phyloP scores from a whole-genome alignment of 2,888 invertebrate species.

The Lepidochrysops patricia region DNA sequence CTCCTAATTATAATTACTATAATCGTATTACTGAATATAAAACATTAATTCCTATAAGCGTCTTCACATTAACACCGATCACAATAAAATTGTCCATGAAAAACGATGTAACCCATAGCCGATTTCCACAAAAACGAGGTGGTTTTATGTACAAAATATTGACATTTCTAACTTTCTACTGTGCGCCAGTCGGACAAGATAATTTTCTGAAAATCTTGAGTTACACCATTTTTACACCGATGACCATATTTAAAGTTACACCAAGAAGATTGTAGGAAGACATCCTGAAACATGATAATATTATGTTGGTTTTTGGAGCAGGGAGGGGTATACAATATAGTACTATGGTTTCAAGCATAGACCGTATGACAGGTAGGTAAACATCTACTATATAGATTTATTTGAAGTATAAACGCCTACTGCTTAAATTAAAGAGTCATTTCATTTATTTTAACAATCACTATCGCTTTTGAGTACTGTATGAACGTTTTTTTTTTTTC shows the following conservation, averaged over 20 bases:
- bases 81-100: constrained; percentile 28
- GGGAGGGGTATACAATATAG: neutral
- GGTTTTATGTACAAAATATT: neutral
- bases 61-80: constrained; percentile 69
- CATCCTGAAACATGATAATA: neutral
- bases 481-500: too few relatives aligned
- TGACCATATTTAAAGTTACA: neutral
- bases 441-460: too few relatives aligned
- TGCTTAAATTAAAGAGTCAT: too few relatives aligned
- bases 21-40: constrained; percentile 22
- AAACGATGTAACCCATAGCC: neutral
- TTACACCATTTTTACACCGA: neutral
- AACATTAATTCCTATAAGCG: constrained; percentile 55
- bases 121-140: too few relatives aligned
- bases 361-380: too few relatives aligned
- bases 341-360: neutral
- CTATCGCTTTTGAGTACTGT: too few relatives aligned
- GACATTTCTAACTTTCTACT: neutral
- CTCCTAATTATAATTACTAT: constrained; percentile 17
- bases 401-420: too few relatives aligned
- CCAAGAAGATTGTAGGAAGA: neutral
- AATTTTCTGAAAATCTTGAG: neutral
- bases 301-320: neutral
- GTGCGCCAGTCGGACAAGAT: neutral
- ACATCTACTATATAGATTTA: neutral